Conservation (phyloP, 2,888 invertebrate species). For the Julus scandinavius region DNA sequence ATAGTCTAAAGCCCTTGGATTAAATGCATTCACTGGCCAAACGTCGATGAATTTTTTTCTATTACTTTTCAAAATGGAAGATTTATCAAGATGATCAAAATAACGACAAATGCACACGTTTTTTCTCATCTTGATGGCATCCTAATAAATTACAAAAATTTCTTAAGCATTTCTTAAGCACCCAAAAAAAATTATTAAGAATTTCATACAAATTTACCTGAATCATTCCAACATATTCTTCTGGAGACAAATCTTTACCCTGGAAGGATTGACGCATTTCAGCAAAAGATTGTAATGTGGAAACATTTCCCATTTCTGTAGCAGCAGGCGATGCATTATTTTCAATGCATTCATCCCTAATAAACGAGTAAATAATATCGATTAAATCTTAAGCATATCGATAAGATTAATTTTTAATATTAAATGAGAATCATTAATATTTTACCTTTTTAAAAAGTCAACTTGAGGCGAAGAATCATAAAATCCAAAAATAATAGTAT, state of each 20-base stretch:
- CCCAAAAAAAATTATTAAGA: too few relatives aligned
- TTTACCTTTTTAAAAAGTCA: conserved; percentile 76
- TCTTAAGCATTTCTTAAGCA: neutral
- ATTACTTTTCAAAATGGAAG: conserved; percentile 74
- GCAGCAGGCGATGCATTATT: neutral
- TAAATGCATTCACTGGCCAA: conserved; percentile 95
- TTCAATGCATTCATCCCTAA: neutral
- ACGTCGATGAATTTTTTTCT: conserved; percentile 89
- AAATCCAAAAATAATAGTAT: conserved; percentile 95
- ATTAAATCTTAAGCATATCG: too few relatives aligned
- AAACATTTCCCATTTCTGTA: conserved; percentile 55
- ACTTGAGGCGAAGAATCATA: conserved; percentile 78
- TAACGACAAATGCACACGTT: conserved; percentile 93
- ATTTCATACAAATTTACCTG: conserved; percentile 53
- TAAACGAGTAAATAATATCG: neutral
- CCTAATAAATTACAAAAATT: conserved; percentile 67
- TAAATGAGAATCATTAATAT: neutral
- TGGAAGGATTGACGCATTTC: conserved; percentile 67
- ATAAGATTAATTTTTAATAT: too few relatives aligned
- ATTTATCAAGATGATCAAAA: conserved; percentile 86
- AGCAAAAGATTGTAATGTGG: conserved; percentile 55
- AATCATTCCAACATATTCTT: conserved; percentile 85
- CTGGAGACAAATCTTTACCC: conserved; percentile 67
- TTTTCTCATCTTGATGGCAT: conserved; percentile 91
- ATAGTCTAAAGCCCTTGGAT: conserved; percentile 78